phyloP scores from a whole-genome alignment of 2,797 vertebrate genomes.

The Crenichthys baileyi region DNA sequence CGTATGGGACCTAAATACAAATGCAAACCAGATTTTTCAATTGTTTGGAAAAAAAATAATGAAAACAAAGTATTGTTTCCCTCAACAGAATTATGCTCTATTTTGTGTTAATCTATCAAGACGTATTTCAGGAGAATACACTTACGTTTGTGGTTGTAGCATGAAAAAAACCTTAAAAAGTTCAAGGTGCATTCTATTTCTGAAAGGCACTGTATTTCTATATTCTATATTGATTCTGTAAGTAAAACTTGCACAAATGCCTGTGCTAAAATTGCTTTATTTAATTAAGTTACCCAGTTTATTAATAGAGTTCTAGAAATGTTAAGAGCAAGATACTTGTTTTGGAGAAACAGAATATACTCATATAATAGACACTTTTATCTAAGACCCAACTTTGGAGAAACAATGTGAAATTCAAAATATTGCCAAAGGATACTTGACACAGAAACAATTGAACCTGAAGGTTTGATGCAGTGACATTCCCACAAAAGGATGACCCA shows the following conservation, averaged over 20 bases:
- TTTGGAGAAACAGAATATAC: neutral
- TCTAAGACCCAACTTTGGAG: neutral
- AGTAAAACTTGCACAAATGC: neutral
- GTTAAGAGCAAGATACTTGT: neutral
- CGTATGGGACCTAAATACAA: neutral
- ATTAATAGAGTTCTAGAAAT: constrained; percentile 7
- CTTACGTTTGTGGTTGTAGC: no score
- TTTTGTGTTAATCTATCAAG: neutral
- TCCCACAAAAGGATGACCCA: neutral
- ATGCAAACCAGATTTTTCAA: neutral
- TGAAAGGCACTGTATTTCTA: neutral
- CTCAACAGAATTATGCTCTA: neutral
- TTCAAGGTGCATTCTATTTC: neutral
- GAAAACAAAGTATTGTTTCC: neutral
- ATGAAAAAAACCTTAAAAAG: neutral
- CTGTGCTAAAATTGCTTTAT: neutral
- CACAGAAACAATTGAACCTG: neutral
- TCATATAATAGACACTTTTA: neutral
- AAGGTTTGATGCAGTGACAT: neutral
- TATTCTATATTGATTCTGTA: neutral
- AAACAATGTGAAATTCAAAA: neutral
- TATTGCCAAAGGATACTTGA: neutral
- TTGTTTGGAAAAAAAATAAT: neutral
- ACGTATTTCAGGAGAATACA: neutral
- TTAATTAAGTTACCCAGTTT: neutral